Percentiles rank a stretch among this genome's conserved stretches.
phyloP scores from a whole-genome alignment of 2,113 vertebrate species.

The Charadrius vociferus region DNA sequence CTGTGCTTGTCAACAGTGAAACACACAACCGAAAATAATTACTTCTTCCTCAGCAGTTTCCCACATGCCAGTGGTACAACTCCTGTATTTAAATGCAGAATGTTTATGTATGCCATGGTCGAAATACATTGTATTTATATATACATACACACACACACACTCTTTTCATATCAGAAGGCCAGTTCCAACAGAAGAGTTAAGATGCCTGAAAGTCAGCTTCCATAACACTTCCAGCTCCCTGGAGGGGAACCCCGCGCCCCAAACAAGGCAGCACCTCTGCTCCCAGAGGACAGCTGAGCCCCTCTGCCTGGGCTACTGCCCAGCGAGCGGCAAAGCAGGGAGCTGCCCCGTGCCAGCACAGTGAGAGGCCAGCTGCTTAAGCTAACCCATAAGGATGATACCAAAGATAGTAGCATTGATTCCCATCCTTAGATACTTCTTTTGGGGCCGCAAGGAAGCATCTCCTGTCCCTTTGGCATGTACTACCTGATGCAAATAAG shows the following conservation, averaged over 20 bases:
- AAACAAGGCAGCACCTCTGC: background rate
- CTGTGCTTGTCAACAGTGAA: background rate
- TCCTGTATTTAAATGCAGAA: background rate
- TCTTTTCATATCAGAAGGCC: background rate
- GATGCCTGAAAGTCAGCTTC: background rate
- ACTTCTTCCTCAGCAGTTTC: background rate
- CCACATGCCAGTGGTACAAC: background rate
- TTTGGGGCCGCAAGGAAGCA: background rate
- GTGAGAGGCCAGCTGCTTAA: fast-evolving
- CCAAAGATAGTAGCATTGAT: fast-evolving
- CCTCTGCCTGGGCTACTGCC: fast-evolving
- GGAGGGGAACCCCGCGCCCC: fast-evolving
- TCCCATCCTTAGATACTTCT: background rate
- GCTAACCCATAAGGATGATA: fast-evolving
- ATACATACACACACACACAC: background rate
- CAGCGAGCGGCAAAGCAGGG: background rate
- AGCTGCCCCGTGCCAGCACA: background rate
- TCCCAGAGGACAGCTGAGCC: background rate
- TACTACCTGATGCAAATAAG: background rate
- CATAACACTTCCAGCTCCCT: background rate
- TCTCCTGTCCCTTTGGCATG: background rate
- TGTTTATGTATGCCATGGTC: background rate
- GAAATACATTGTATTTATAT: background rate
- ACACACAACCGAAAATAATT: background rate
- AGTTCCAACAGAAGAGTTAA: background rate